These are phyloP conservation scores for Sinocyclocheilus grahami DNA, from an alignment of 2,113 vertebrate species.

Conservation along the genomic window DNA sequence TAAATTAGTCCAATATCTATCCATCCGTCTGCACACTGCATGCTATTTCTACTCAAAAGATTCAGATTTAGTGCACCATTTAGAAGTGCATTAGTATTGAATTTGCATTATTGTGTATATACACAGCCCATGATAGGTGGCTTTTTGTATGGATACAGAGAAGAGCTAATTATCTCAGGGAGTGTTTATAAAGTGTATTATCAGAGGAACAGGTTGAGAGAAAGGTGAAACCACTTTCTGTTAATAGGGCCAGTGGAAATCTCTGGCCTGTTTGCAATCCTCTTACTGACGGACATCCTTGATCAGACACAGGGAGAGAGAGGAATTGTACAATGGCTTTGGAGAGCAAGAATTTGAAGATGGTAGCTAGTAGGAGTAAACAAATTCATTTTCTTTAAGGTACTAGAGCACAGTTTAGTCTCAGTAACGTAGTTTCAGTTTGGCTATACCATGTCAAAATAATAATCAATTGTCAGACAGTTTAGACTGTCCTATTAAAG, in stretches of 20 bases:
- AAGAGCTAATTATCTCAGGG: neutral
- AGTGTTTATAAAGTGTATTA: neutral
- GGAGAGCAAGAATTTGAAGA: neutral
- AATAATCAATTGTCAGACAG: neutral
- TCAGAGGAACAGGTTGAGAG: constrained; percentile 49
- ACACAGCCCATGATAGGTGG: neutral
- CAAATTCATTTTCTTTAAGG: neutral
- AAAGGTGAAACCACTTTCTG: constrained; percentile 68
- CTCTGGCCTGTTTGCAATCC: constrained; percentile 71
- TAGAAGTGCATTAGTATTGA: neutral
- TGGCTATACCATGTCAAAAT: neutral
- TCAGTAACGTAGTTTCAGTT: neutral
- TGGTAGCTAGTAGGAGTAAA: neutral
- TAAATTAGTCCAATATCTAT: neutral
- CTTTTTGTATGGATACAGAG: neutral
- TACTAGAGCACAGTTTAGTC: neutral
- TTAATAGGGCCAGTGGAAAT: constrained; percentile 73
- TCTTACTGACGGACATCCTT: constrained; percentile 74
- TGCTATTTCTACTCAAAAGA: neutral
- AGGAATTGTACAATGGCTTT: neutral
- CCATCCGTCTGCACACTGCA: neutral
- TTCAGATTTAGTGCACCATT: neutral
- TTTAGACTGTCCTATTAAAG: neutral
- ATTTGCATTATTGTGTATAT: neutral
- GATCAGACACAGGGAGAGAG: neutral